Evolutionary conservation across 35 echinoderm and acorn worm species (phyloP), one percentile per base, ranked within the genome.

Genomic region (Hemicentrotus pulcherrimus): DNA sequence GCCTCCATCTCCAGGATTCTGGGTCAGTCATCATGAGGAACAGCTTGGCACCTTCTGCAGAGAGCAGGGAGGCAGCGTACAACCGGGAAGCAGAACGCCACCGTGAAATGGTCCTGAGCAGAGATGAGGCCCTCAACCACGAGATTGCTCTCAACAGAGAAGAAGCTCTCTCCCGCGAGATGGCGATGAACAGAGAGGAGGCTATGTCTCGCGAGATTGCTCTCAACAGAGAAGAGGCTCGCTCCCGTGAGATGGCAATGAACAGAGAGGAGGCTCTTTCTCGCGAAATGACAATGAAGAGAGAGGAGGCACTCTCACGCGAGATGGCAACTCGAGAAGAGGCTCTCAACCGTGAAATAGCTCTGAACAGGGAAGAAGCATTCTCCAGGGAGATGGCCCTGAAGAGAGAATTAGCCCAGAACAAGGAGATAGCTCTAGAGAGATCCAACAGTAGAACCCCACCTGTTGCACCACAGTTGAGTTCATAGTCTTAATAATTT

Each of bases 21-120:
- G 30, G 47, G 46, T 93, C 91, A 28, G 91, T 93, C 32, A 93
- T 93, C 48, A 93, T 93, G 91, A 93, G 91, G 48, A 93, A 47
- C 46, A 93, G 91, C 91, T 31, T 93, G 48, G 91, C 91, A 14
- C 91, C 91, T 31, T 93, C 91, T 47, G 48, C 12, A 47, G 45
- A 50, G 46, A 93, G 91, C 91, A 47, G 91, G 30, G 48, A 58
- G 30, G 91, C 91, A 93, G 18, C 46, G 16, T 48, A 46, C 46
- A 93, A 46, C 91, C 35, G 91, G 28, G 91, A 93, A 19, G 45
- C 91, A 48, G 88, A 90, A 9, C 91, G 30, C 16, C 45, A 58
- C 91, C 46, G 91, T 22, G 91, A 93, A 58, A 93, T 93, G 48
- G 30, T 47, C 14, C 48, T 93, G 48, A 93, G 91, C 48, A 47